phyloP scores from a whole-genome alignment of 2,797 vertebrate genomes.

The Cirrhinus molitorella region DNA sequence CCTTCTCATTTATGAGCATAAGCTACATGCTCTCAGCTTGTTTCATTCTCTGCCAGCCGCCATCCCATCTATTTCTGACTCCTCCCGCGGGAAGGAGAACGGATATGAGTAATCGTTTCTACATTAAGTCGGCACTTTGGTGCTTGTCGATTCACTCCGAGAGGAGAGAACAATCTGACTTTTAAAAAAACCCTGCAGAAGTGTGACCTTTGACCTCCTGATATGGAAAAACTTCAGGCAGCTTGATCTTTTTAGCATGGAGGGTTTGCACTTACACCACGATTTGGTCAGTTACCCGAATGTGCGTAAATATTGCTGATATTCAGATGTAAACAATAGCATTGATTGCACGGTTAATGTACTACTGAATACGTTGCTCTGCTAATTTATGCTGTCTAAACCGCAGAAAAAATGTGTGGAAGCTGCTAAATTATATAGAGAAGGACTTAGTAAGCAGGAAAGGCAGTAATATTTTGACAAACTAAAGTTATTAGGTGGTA shows the following conservation, averaged over 20 bases:
- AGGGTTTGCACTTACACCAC: no score
- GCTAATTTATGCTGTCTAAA: no score
- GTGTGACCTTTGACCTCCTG: constrained; percentile 13
- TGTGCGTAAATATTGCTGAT: no score
- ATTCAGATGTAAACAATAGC: no score
- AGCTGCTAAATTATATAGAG: no score
- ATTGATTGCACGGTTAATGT: no score
- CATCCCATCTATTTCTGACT: constrained; percentile 36
- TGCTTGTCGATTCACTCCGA: constrained; percentile 33
- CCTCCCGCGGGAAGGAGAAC: constrained; percentile 34
- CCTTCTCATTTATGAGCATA: constrained; percentile 49
- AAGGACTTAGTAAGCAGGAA: no score
- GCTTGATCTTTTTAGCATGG: neutral
- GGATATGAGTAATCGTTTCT: constrained; percentile 47
- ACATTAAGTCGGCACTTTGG: constrained; percentile 30
- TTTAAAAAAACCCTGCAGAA: neutral
- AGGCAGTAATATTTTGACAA: no score
- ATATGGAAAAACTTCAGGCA: neutral
- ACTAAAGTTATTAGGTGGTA: no score
- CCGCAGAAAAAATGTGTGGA: no score
- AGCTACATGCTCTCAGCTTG: constrained; percentile 32
- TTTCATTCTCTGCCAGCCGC: constrained; percentile 26
- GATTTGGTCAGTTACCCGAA: no score
- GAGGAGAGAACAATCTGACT: constrained; percentile 50
- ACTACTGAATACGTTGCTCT: no score